A percentile compares a stretch with the other conserved stretches of the same genome.
phyloP scores from a whole-genome alignment of 2,797 vertebrate genomes.

The Pangasius sanitwongsei region DNA sequence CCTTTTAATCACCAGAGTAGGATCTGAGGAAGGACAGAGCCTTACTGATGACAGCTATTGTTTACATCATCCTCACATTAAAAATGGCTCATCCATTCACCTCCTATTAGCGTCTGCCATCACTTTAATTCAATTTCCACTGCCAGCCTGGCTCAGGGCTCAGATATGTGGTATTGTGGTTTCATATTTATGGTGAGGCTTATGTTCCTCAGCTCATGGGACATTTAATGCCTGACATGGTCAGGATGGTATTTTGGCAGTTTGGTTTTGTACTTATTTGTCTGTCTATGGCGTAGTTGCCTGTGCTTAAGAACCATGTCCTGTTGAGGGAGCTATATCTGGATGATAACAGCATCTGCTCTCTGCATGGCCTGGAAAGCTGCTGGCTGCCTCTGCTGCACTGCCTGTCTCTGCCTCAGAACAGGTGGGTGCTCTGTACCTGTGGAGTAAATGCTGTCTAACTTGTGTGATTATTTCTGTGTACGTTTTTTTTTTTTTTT shows the following conservation, averaged over 20 bases:
- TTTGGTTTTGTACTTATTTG: slow-evolving; percentile 21
- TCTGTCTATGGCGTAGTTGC: slow-evolving; percentile 50
- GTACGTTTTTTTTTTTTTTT: too few relatives aligned
- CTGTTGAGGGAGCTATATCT: slow-evolving; percentile 87
- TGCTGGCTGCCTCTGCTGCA: slow-evolving; percentile 90
- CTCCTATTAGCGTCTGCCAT: slow-evolving; percentile 28
- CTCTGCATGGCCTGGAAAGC: slow-evolving; percentile 71
- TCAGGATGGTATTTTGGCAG: slow-evolving; percentile 39
- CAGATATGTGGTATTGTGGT: slow-evolving; percentile 32
- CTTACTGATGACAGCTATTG: slow-evolving; percentile 46
- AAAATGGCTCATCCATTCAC: slow-evolving; percentile 41
- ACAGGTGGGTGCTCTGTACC: slow-evolving; percentile 78
- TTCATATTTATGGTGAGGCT: slow-evolving; percentile 39
- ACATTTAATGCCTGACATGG: slow-evolving; percentile 43
- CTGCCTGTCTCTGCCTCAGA: slow-evolving; percentile 79
- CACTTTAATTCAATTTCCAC: slow-evolving; percentile 47
- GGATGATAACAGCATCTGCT: slow-evolving; percentile 88
- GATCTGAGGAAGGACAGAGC: slow-evolving; percentile 4
- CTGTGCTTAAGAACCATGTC: slow-evolving; percentile 83
- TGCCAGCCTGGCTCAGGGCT: slow-evolving; percentile 38
- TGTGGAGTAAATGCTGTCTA: not conserved
- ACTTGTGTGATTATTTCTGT: not conserved
- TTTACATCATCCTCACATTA: slow-evolving; percentile 47
- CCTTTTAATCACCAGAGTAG: slow-evolving; percentile 19
- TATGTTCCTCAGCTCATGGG: slow-evolving; percentile 39